Percentiles rank a stretch among this genome's conserved stretches.
Evolutionary conservation across 2,888 invertebrate species (phyloP).

Genomic region (Xestobium rufovillosum): DNA sequence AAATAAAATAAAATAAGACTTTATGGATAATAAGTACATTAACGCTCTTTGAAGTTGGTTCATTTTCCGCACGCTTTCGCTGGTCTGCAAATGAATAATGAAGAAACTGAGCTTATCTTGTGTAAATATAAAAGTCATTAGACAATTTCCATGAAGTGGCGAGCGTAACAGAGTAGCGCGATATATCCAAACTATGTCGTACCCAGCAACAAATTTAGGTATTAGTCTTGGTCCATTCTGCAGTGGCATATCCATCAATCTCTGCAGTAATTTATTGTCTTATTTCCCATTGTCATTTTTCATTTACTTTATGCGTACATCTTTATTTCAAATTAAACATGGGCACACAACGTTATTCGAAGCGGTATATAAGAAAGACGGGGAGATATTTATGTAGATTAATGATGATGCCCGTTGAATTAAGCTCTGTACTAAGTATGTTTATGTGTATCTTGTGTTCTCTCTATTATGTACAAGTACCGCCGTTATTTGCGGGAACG

Average conservation of each 20-base stretch:
- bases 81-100: no score
- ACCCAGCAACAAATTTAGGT: background rate
- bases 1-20: no score
- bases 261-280: background rate
- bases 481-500: no score
- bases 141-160: no score
- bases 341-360: background rate
- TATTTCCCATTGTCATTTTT: conserved; percentile 25
- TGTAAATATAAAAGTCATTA: no score
- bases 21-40: no score
- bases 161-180: no score
- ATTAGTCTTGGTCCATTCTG: conserved; percentile 1
- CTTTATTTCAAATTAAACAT: conserved; percentile 25
- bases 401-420: conserved; percentile 25
- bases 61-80: no score
- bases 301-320: conserved; percentile 23
- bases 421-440: conserved; percentile 29
- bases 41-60: no score
- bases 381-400: conserved; percentile 26
- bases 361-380: background rate
- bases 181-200: no score
- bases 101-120: no score
- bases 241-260: conserved; percentile 1
- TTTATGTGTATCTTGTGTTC: conserved; percentile 27
- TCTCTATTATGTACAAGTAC: conserved; percentile 24